phyloP scores from a whole-genome alignment of 2,113 vertebrate species.

The Donacobius atricapilla region DNA sequence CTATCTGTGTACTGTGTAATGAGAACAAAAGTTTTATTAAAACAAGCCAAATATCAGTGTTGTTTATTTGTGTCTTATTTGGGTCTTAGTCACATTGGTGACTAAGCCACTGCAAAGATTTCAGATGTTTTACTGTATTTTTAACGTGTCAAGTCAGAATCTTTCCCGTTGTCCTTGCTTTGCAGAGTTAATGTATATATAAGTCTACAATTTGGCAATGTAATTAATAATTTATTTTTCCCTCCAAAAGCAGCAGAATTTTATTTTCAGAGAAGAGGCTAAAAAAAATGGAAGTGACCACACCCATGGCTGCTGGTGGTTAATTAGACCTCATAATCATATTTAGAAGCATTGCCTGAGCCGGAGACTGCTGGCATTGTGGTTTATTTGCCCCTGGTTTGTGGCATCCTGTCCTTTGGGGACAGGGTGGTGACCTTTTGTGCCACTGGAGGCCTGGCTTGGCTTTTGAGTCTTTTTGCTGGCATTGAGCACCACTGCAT shows the following conservation, averaged over 20 bases:
- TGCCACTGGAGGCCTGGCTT: neutral
- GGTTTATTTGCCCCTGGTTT: neutral
- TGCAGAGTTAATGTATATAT: neutral
- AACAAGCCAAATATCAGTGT: neutral
- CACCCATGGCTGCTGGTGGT: neutral
- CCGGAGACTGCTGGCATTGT: neutral
- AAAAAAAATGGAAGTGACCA: neutral
- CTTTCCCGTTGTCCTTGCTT: neutral
- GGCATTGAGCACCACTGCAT: neutral
- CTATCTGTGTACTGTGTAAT: neutral
- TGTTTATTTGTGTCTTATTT: neutral
- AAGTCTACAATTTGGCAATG: neutral
- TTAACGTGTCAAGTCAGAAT: neutral
- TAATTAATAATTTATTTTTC: neutral
- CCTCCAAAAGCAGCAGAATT: neutral
- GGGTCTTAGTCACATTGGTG: neutral
- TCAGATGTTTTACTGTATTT: neutral
- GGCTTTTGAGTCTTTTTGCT: neutral
- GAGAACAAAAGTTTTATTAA: neutral
- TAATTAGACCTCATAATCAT: neutral
- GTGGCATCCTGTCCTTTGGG: too few relatives aligned
- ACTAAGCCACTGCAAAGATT: neutral
- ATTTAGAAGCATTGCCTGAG: neutral
- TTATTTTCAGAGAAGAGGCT: neutral
- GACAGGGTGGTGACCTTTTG: too few relatives aligned